Percentiles rank a stretch among this genome's conserved stretches.
Evolutionary conservation across 1,140 invertebrate genomes (phyloP).

Genomic region (Papilio dardanus): DNA sequence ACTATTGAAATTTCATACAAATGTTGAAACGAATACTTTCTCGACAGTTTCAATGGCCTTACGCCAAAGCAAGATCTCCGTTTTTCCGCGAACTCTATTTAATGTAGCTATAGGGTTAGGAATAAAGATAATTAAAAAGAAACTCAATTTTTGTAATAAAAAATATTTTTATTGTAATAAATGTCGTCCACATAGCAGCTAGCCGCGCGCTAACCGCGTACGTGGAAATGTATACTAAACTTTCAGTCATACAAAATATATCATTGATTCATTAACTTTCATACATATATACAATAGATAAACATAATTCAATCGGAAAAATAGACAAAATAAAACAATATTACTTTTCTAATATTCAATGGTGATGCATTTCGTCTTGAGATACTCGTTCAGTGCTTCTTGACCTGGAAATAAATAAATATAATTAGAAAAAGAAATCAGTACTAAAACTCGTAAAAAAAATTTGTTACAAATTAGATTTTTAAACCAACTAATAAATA

Average conservation of each 20-base stretch:
- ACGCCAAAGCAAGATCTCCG: too few relatives aligned
- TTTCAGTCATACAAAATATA: conserved; percentile 8
- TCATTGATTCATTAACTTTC: conserved; percentile 9
- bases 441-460: too few relatives aligned
- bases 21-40: too few relatives aligned
- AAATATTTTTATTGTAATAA: neutral
- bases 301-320: neutral
- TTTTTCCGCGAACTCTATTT: too few relatives aligned
- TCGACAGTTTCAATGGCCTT: too few relatives aligned
- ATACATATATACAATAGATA: conserved; percentile 14
- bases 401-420: conserved; percentile 84
- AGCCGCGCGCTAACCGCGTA: neutral
- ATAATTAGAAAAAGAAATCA: neutral
- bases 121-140: neutral
- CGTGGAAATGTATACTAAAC: neutral
- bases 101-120: too few relatives aligned
- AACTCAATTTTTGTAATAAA: neutral
- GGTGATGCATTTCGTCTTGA: conserved; percentile 97
- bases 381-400: conserved; percentile 97
- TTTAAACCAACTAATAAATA: too few relatives aligned
- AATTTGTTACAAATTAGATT: too few relatives aligned
- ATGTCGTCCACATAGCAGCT: neutral
- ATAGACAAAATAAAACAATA: conserved; percentile 2
- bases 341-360: conserved; percentile 92
- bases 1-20: too few relatives aligned